Conservation (phyloP, 2,113 vertebrate genomes). For the Daphoenositta chrysoptera region DNA sequence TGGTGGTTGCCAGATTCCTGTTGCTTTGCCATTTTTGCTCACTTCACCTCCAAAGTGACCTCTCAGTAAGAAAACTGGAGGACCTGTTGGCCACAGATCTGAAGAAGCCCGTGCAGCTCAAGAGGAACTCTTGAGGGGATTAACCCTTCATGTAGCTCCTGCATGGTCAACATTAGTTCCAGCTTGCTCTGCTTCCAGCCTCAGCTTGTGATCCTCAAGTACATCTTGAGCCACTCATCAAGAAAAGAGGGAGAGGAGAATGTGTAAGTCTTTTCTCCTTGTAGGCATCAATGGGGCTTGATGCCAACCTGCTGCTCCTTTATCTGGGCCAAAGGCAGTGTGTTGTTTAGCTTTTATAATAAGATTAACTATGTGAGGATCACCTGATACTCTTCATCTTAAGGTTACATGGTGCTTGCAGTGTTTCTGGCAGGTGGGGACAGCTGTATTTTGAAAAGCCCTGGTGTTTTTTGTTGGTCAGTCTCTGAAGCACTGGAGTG, state of each 20-base stretch:
- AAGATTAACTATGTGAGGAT: neutral
- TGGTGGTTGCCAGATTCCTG: neutral
- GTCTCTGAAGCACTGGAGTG: neutral
- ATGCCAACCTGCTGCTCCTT: neutral
- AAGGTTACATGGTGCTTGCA: neutral
- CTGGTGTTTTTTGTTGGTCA: neutral
- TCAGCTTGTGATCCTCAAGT: neutral
- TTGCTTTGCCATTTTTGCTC: neutral
- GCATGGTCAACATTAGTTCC: fast-evolving
- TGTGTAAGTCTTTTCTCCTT: neutral
- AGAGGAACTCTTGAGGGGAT: neutral
- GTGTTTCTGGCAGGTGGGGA: neutral
- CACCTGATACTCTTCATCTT: neutral
- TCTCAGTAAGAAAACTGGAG: neutral
- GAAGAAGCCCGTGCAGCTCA: neutral
- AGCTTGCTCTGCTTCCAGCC: neutral
- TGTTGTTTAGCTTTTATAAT: neutral
- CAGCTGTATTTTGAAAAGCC: neutral
- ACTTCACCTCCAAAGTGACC: neutral
- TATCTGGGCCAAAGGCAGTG: neutral
- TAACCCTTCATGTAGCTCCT: neutral
- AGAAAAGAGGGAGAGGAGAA: neutral
- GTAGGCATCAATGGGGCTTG: neutral
- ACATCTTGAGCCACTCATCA: neutral
- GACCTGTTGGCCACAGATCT: neutral